Evolutionary conservation across 2,888 invertebrate species (phyloP).

Genomic region (Ichneumoninae sp.): DNA sequence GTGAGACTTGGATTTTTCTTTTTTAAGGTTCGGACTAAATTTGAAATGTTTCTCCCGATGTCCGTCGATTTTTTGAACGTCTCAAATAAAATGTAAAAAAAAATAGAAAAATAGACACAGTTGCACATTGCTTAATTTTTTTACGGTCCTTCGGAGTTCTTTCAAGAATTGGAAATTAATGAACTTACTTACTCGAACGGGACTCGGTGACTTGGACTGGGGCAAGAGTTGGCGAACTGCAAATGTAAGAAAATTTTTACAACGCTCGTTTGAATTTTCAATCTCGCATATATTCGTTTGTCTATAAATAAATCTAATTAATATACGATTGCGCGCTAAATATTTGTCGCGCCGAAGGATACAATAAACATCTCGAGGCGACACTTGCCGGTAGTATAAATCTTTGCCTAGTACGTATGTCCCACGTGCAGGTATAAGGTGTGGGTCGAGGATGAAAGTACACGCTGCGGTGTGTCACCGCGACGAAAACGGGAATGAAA

Average conservation of each 20-base stretch:
- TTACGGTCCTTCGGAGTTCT: background rate
- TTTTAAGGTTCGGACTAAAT: too few species aligned
- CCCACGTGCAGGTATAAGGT: constrained; percentile 46
- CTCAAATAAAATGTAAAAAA: background rate
- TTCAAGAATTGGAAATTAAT: background rate
- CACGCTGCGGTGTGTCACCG: constrained; percentile 26
- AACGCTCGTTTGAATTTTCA: background rate
- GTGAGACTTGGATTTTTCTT: too few species aligned
- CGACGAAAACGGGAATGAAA: constrained; percentile 44
- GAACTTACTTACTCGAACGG: background rate
- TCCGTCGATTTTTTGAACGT: background rate
- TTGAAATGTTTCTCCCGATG: background rate
- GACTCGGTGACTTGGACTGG: background rate
- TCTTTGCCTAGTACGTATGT: constrained; percentile 31
- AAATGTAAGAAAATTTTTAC: background rate
- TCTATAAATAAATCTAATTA: constrained; percentile 26
- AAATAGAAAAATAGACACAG: background rate
- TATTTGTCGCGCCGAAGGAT: constrained; percentile 45
- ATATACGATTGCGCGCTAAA: constrained; percentile 48
- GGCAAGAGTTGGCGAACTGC: background rate
- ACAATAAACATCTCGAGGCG: constrained; percentile 50
- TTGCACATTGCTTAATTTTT: background rate
- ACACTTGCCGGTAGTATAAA: constrained; percentile 38
- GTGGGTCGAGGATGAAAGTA: constrained; percentile 49
- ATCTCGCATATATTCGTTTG: background rate